Conservation (phyloP, 2,113 vertebrate species). For the Phrynocephalus versicolor region DNA sequence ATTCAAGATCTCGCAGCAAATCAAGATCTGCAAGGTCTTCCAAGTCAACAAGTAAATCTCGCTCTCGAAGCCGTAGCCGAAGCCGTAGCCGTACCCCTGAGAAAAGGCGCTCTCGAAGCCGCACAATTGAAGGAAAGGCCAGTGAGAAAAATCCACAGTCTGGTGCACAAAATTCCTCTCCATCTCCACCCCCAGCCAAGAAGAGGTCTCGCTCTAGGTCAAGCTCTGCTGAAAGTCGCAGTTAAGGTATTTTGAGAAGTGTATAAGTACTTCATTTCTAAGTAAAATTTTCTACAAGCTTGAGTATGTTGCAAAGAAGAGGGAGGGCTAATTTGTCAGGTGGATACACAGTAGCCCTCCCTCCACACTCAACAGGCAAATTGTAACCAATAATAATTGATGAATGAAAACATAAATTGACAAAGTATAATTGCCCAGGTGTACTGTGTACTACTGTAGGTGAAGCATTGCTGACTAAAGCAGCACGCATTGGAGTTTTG, state of each 20-base stretch:
- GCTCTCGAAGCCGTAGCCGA: conserved; percentile 59
- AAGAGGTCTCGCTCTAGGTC: conserved; percentile 75
- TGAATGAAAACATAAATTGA: conserved; percentile 45
- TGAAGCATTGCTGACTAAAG: conserved; percentile 70
- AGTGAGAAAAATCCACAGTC: conserved; percentile 71
- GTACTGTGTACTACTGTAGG: conserved; percentile 65
- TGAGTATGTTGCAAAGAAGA: conserved; percentile 61
- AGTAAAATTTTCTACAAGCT: conserved; percentile 68
- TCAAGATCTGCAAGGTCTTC: conserved; percentile 58
- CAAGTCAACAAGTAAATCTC: conserved; percentile 61
- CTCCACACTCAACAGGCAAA: conserved; percentile 68
- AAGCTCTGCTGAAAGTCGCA: conserved; percentile 74
- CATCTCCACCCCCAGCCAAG: conserved; percentile 71
- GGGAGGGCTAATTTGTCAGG: conserved; percentile 62
- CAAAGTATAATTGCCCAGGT: conserved; percentile 68
- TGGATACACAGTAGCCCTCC: conserved; percentile 49
- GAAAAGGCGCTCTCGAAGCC: conserved; percentile 70
- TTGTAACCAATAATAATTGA: conserved; percentile 14
- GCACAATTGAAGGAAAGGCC: conserved; percentile 73
- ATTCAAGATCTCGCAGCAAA: conserved; percentile 76
- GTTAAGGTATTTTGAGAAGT: conserved; percentile 65
- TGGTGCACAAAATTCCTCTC: conserved; percentile 68
- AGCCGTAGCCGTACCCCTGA: conserved; percentile 72
- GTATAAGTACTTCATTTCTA: conserved; percentile 62
- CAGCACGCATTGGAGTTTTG: conserved; percentile 57